Percentiles rank a stretch among this genome's conserved stretches.
These are phyloP conservation scores for Chaenocephalus aceratus DNA, from an alignment of 2,113 vertebrate species.

Conservation along the genomic window DNA sequence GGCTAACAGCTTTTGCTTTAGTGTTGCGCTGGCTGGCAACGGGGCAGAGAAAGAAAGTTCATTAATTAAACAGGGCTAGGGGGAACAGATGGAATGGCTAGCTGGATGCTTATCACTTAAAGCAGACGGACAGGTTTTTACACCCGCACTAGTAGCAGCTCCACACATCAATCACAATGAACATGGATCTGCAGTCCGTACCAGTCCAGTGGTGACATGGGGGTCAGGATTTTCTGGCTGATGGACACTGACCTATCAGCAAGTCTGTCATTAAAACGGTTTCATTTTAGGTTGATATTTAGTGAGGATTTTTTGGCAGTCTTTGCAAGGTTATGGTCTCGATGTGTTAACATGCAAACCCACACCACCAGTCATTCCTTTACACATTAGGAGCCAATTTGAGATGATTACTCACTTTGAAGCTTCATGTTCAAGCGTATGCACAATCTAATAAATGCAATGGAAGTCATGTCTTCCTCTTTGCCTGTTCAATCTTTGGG, in stretches of 20 bases:
- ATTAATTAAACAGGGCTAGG: conserved; percentile 96
- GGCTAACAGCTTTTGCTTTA: conserved; percentile 87
- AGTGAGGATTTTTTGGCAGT: not conserved
- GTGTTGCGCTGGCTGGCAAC: conserved; percentile 76
- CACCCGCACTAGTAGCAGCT: conserved; percentile 54
- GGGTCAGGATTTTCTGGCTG: conserved; percentile 29
- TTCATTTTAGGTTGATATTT: not conserved
- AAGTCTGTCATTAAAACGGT: not conserved
- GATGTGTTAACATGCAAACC: not conserved
- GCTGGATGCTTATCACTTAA: conserved; percentile 93
- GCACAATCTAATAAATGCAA: conserved; percentile 5
- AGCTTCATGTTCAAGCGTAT: not conserved
- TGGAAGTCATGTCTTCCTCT: not conserved
- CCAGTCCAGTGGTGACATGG: conserved; percentile 38
- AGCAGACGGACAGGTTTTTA: conserved; percentile 88
- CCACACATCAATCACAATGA: conserved; percentile 79
- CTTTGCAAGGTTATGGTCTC: not conserved
- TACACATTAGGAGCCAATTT: conserved; percentile 26
- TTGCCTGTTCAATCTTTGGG: not conserved
- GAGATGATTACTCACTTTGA: not conserved
- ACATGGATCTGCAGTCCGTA: conserved; percentile 51
- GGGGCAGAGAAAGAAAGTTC: conserved; percentile 91
- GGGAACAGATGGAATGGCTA: conserved; percentile 96
- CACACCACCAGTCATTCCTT: conserved; percentile 19
- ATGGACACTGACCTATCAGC: conserved; percentile 17